phyloP scores from a whole-genome alignment of 2,797 vertebrate genomes.

The Peromyscus nudipes region DNA sequence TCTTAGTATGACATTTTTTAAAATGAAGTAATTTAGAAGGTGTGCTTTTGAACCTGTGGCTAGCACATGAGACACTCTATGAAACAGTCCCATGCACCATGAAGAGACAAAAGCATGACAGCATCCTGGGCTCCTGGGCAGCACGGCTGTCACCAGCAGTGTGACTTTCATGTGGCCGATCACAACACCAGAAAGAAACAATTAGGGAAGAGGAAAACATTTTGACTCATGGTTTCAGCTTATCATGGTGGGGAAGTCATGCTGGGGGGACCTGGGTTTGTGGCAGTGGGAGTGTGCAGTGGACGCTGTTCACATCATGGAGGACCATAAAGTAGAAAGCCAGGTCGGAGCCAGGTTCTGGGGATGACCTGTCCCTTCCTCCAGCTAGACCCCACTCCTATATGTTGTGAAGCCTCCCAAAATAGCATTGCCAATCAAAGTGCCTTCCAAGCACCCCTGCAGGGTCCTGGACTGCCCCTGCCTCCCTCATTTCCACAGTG shows the following conservation, averaged over 20 bases:
- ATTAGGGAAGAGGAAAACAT: background rate
- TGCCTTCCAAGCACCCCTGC: background rate
- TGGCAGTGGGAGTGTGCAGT: background rate
- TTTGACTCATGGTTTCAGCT: background rate
- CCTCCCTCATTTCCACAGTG: background rate
- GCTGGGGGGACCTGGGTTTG: background rate
- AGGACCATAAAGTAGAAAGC: background rate
- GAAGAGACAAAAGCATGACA: background rate
- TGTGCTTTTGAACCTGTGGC: background rate
- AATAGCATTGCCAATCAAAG: background rate
- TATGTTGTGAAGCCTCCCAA: background rate
- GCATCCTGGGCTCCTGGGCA: background rate
- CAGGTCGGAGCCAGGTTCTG: background rate
- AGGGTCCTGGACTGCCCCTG: background rate
- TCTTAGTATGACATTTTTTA: background rate
- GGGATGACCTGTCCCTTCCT: background rate
- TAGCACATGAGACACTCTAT: background rate
- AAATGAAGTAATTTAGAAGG: background rate
- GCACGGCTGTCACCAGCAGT: background rate
- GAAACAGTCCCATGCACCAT: background rate
- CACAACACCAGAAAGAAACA: background rate
- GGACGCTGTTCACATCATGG: background rate
- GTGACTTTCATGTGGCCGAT: background rate
- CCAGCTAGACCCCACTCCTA: background rate
- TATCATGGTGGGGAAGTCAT: background rate